phyloP scores from a whole-genome alignment of 2,797 vertebrate genomes.

The Carapus acus region DNA sequence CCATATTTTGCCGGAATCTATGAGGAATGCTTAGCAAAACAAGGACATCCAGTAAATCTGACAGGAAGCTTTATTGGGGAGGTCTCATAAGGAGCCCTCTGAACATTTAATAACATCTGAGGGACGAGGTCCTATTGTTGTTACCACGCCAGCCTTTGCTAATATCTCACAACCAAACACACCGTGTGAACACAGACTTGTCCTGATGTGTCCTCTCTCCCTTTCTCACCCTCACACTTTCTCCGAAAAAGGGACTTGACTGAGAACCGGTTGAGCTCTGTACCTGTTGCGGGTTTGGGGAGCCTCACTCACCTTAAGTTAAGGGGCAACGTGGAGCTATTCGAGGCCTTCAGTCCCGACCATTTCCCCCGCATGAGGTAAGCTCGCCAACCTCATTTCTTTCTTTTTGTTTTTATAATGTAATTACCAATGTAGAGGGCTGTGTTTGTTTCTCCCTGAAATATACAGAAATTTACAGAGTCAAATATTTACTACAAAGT shows the following conservation, averaged over 20 bases:
- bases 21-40: slow-evolving; percentile 38
- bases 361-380: slow-evolving; percentile 91
- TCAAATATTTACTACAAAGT: not conserved
- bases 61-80: slow-evolving; percentile 37
- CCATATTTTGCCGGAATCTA: slow-evolving; percentile 37
- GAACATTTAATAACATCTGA: slow-evolving; percentile 29
- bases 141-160: slow-evolving; percentile 7
- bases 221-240: not conserved
- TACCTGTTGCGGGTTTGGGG: slow-evolving; percentile 81
- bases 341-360: slow-evolving; percentile 82
- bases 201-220: slow-evolving; percentile 17
- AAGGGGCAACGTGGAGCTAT: slow-evolving; percentile 83
- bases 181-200: slow-evolving; percentile 15
- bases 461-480: no score
- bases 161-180: slow-evolving; percentile 36
- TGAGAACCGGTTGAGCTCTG: slow-evolving; percentile 76
- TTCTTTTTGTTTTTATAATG: not conserved
- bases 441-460: slow-evolving; percentile 3
- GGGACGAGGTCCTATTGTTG: slow-evolving; percentile 19
- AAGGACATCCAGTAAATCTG: slow-evolving; percentile 37
- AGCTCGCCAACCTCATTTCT: slow-evolving; percentile 5
- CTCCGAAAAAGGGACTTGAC: slow-evolving; percentile 78
- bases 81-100: slow-evolving; percentile 29
- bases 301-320: slow-evolving; percentile 89
- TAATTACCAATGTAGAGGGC: not conserved